These are phyloP conservation scores for Zygaena filipendulae DNA, from an alignment of 2,888 invertebrate genomes.

Conservation along the genomic window DNA sequence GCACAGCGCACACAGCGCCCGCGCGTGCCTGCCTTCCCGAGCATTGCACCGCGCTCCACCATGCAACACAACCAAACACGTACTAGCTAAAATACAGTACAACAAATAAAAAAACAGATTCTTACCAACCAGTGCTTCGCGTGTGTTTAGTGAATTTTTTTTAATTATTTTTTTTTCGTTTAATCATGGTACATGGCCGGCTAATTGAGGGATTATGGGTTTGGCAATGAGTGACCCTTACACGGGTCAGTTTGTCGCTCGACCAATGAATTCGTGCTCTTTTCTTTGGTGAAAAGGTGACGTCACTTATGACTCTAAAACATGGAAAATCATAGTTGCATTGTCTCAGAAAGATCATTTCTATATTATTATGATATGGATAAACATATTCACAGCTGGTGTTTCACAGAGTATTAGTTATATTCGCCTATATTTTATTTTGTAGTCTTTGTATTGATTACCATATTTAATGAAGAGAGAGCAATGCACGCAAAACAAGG, in stretches of 20 bases:
- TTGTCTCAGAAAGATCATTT: too few species aligned
- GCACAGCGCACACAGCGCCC: conserved; percentile 51
- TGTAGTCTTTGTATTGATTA: too few species aligned
- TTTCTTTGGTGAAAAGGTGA: conserved; percentile 57
- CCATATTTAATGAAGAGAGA: too few species aligned
- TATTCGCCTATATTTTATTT: too few species aligned
- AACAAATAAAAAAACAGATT: conserved; percentile 2
- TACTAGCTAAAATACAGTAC: too few species aligned
- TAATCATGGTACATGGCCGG: conserved; percentile 31
- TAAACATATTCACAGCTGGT: too few species aligned
- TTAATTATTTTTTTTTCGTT: conserved; percentile 20
- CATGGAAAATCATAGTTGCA: too few species aligned
- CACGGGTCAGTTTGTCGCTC: conserved; percentile 41
- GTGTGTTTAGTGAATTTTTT: conserved; percentile 19
- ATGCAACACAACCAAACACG: too few species aligned
- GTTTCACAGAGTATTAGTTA: too few species aligned
- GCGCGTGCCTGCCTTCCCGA: conserved; percentile 35
- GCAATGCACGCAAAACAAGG: too few species aligned
- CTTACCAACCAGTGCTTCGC: conserved; percentile 27
- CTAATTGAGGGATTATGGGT: conserved; percentile 53
- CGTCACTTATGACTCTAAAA: too few species aligned
- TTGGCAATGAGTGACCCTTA: conserved; percentile 36
- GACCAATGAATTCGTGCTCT: conserved; percentile 44
- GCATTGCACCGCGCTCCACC: conserved; percentile 15
- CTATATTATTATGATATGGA: too few species aligned